A percentile compares a stretch with the other conserved stretches of the same genome.
Conservation (phyloP, 2,797 vertebrate genomes). For the Clarias laeviceps region DNA sequence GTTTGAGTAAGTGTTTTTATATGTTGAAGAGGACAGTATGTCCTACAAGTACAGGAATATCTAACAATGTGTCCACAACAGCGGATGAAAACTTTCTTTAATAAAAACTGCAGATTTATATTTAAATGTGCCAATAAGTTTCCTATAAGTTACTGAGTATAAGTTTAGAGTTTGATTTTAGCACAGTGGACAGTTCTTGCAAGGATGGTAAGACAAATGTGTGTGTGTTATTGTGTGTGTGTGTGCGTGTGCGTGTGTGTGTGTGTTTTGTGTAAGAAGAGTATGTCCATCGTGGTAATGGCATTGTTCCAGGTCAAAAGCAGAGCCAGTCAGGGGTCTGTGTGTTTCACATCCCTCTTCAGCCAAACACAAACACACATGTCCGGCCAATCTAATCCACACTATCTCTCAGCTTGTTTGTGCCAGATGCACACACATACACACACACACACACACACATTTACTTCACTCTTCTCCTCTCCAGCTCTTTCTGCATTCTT, state of each 20-base stretch:
- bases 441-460: slow-evolving; percentile 39
- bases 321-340: slow-evolving; percentile 77
- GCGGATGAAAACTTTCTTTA: too few relatives aligned
- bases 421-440: slow-evolving; percentile 80
- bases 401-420: slow-evolving; percentile 77
- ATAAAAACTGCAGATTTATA: neutral
- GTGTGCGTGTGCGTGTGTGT: slow-evolving; percentile 29
- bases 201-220: neutral
- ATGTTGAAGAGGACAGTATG: neutral
- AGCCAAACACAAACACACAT: slow-evolving; percentile 86
- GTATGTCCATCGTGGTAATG: slow-evolving; percentile 66
- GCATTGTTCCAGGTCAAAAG: slow-evolving; percentile 74
- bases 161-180: neutral
- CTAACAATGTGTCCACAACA: neutral
- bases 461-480: slow-evolving; percentile 14
- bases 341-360: slow-evolving; percentile 82
- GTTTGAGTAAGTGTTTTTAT: neutral
- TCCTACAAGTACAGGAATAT: neutral
- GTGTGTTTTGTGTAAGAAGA: slow-evolving; percentile 53
- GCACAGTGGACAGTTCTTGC: neutral
- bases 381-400: slow-evolving; percentile 82
- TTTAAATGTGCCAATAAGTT: neutral
- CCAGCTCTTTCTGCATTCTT: slow-evolving; percentile 52
- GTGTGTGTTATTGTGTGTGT: slow-evolving; percentile 40
- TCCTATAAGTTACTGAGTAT: neutral